phyloP scores from a whole-genome alignment of 35 echinoderm and acorn worm genomes.

The Apostichopus californicus region DNA sequence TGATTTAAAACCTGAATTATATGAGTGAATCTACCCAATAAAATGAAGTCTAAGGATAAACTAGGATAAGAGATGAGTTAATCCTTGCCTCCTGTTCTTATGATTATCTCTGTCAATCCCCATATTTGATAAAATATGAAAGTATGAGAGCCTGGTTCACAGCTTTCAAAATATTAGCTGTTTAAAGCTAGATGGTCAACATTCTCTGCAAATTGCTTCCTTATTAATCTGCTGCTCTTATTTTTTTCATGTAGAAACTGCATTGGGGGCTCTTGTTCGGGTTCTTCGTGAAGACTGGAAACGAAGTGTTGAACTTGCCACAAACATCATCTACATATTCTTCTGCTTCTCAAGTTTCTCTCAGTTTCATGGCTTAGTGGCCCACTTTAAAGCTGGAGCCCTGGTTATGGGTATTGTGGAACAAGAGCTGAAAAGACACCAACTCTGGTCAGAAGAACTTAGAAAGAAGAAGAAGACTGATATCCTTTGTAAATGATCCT shows the following conservation, averaged over 20 bases:
- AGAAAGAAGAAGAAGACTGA: conserved; percentile 97
- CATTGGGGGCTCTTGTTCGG: conserved; percentile 85
- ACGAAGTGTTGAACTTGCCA: conserved; percentile 91
- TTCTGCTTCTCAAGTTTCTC: conserved; percentile 99
- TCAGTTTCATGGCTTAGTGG: conserved; percentile 90
- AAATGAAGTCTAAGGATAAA: no score
- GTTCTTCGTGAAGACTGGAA: conserved; percentile 99
- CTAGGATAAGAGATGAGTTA: no score
- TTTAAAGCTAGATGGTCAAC: no score
- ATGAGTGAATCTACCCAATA: no score
- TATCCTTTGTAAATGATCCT: conserved; percentile 77
- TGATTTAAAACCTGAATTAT: no score
- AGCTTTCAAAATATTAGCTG: no score
- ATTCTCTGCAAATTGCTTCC: no score
- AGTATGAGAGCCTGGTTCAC: no score
- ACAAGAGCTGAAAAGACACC: conserved; percentile 91
- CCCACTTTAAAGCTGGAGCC: conserved; percentile 96
- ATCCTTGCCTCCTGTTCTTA: no score
- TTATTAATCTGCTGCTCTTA: not conserved
- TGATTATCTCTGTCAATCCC: no score
- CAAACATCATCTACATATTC: conserved; percentile 99
- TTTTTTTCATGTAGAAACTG: conserved; percentile 72
- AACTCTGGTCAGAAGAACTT: conserved; percentile 90
- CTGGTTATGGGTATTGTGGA: conserved; percentile 91
- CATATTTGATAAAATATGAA: no score